Evolutionary conservation across 1,140 invertebrate genomes (phyloP).

Genomic region (Belonocnema kinseyi): DNA sequence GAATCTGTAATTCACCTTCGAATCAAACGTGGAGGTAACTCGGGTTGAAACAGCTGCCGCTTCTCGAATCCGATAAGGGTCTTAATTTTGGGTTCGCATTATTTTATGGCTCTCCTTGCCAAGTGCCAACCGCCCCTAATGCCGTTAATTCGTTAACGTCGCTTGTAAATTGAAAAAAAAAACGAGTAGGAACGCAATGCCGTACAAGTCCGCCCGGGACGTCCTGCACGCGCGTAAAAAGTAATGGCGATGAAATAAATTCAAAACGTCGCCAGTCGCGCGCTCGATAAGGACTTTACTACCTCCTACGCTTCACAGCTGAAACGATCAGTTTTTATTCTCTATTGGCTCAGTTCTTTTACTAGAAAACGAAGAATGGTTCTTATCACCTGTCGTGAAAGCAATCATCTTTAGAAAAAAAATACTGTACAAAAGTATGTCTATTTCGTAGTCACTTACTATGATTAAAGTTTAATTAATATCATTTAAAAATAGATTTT

Average conservation of each 20-base stretch:
- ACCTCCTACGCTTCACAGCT: constrained; percentile 40
- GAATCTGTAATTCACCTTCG: constrained; percentile 18
- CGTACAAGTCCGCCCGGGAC: constrained; percentile 50
- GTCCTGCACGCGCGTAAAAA: constrained; percentile 52
- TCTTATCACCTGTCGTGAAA: constrained; percentile 34
- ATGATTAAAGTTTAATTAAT: too few species aligned
- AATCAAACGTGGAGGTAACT: constrained; percentile 20
- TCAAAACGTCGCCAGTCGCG: constrained; percentile 44
- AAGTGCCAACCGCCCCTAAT: constrained; percentile 39
- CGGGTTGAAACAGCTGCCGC: constrained; percentile 18
- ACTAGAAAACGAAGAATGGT: constrained; percentile 36
- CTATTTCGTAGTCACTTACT: too few species aligned
- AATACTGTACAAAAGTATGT: too few species aligned
- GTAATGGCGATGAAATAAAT: constrained; percentile 54
- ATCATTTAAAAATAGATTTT: too few species aligned
- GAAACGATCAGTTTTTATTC: constrained; percentile 49
- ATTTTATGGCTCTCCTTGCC: constrained; percentile 36
- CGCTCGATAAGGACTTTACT: constrained; percentile 52
- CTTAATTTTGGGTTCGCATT: constrained; percentile 53
- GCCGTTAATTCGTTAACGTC: constrained; percentile 56
- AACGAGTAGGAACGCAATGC: constrained; percentile 41
- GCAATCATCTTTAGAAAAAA: neutral
- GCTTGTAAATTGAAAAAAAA: constrained; percentile 47
- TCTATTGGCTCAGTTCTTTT: constrained; percentile 31
- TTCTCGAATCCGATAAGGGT: constrained; percentile 40